phyloP scores from a whole-genome alignment of 23 tunicate genomes.

The Ciona savignyi region DNA sequence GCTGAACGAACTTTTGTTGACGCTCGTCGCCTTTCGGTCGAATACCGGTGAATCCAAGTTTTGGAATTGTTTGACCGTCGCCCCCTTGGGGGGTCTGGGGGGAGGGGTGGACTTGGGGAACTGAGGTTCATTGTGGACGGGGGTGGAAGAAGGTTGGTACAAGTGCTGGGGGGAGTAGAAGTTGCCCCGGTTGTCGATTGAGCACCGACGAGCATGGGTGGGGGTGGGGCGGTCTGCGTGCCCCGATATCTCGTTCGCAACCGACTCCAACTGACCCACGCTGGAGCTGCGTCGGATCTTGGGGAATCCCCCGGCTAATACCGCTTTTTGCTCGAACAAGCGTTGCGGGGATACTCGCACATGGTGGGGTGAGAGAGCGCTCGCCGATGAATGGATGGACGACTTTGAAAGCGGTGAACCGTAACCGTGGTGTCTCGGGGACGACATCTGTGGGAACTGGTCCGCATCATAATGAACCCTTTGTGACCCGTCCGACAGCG shows the following conservation, averaged over 20 bases:
- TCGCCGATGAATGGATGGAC: conserved; percentile 34
- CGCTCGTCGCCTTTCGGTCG: too few species aligned
- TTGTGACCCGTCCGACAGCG: background rate
- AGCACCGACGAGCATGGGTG: conserved; percentile 21
- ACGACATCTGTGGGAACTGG: background rate
- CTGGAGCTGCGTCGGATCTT: conserved; percentile 45
- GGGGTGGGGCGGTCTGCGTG: conserved; percentile 16
- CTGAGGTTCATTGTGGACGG: background rate
- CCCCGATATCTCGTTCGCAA: conserved; percentile 44
- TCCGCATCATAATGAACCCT: background rate
- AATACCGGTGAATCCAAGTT: too few species aligned
- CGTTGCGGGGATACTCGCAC: conserved; percentile 9
- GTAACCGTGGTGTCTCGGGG: conserved; percentile 10
- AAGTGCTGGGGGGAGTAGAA: background rate
- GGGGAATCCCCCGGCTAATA: background rate
- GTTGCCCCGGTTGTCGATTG: conserved; percentile 28
- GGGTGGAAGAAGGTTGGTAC: background rate
- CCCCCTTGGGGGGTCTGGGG: conserved; percentile 66
- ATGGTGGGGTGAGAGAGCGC: conserved; percentile 20
- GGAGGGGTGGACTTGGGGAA: conserved; percentile 27
- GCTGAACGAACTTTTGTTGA: too few species aligned
- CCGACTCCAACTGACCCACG: conserved; percentile 51
- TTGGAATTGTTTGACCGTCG: conserved; percentile 22
- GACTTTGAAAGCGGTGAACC: conserved; percentile 6
- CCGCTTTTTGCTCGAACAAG: background rate